Conservation (phyloP, 2,888 invertebrate species). For the Crocallis elinguaria region DNA sequence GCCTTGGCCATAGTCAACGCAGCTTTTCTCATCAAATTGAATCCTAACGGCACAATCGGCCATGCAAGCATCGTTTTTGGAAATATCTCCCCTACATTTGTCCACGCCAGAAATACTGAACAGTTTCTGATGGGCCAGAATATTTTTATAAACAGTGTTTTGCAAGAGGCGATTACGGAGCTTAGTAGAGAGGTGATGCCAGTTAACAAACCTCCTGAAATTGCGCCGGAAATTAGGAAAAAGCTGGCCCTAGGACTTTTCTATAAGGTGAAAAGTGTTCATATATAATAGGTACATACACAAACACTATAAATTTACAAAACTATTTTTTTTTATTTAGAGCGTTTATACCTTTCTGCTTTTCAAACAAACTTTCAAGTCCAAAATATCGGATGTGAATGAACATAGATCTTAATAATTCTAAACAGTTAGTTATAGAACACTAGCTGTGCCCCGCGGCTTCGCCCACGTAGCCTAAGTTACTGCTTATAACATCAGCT, state of each 20-base stretch:
- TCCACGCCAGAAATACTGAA: constrained; percentile 86
- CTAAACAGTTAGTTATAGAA: no score
- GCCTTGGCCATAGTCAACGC: constrained; percentile 91
- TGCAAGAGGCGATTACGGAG: constrained; percentile 79
- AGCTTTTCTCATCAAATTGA: constrained; percentile 87
- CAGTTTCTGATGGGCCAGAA: constrained; percentile 73
- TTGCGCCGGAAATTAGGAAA: constrained; percentile 87
- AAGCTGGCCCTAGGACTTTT: constrained; percentile 89
- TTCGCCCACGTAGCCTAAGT: no score
- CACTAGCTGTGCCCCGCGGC: no score
- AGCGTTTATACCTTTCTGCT: no score
- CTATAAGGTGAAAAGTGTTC: constrained; percentile 86
- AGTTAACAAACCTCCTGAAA: constrained; percentile 86
- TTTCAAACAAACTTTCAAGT: no score
- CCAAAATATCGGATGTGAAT: no score
- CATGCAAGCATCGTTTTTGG: constrained; percentile 87
- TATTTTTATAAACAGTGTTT: constrained; percentile 60
- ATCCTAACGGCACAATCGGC: constrained; percentile 52
- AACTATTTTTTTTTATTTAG: no score
- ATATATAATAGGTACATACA: neutral
- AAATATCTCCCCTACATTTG: constrained; percentile 84
- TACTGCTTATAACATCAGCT: no score
- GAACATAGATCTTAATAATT: no score
- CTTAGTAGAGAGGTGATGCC: constrained; percentile 87
- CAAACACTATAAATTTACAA: no score